These are phyloP conservation scores for Simalia tracyae DNA, from an alignment of 2,797 vertebrate genomes.

Conservation along the genomic window DNA sequence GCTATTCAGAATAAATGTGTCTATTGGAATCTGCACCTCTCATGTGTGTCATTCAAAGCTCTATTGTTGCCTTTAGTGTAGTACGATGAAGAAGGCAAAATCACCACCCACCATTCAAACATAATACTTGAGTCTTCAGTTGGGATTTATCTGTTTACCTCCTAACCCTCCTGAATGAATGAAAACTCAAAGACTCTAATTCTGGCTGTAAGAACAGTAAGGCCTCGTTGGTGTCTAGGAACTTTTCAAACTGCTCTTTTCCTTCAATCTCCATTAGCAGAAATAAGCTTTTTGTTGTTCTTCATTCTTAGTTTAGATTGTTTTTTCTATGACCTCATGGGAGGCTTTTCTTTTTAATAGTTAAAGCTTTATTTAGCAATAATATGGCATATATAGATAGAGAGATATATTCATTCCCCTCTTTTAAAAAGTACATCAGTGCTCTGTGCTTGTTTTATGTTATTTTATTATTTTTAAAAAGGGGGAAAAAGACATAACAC, in stretches of 20 bases:
- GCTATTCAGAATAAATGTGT: background rate
- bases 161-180: conserved; percentile 31
- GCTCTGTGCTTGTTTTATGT: too few species aligned
- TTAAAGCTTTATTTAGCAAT: too few species aligned
- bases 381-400: too few species aligned
- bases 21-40: background rate
- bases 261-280: conserved; percentile 14
- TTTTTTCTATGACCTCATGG: too few species aligned
- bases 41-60: background rate
- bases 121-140: conserved; percentile 11
- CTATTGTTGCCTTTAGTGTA: background rate
- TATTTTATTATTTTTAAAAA: too few species aligned
- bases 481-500: too few species aligned
- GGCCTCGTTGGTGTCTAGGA: conserved; percentile 22
- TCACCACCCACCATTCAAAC: background rate
- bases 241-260: conserved; percentile 33
- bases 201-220: background rate
- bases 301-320: too few species aligned
- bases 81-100: conserved; percentile 8
- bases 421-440: too few species aligned
- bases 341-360: too few species aligned
- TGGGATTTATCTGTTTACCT: conserved; percentile 48
- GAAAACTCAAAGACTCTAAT: conserved; percentile 12
- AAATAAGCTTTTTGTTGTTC: conserved; percentile 6
- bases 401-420: too few species aligned